phyloP scores from a whole-genome alignment of 2,113 vertebrate genomes.

The Ptilonorhynchus violaceus region DNA sequence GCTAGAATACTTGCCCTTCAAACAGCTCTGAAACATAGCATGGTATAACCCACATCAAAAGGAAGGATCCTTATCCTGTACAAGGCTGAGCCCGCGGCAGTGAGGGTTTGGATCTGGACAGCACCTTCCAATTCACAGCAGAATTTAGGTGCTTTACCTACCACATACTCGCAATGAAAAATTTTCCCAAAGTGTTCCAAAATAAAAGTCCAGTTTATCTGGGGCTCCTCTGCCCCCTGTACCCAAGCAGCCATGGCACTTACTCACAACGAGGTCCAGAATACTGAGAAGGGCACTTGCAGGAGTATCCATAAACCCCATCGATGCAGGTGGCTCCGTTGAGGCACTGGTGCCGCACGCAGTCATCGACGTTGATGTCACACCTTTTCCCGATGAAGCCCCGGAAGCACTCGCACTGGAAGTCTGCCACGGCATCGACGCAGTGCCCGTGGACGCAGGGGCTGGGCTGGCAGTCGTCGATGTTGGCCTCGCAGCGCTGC shows the following conservation, averaged over 20 bases:
- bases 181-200: background rate
- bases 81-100: background rate
- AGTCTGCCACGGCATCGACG: conserved; percentile 75
- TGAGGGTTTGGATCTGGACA: background rate
- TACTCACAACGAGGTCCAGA: conserved; percentile 84
- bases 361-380: conserved; percentile 83
- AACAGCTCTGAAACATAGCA: background rate
- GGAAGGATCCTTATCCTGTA: background rate
- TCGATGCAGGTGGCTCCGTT: conserved; percentile 79
- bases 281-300: conserved; percentile 75
- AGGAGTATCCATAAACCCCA: conserved; percentile 70
- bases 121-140: background rate
- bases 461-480: conserved; percentile 79
- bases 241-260: conserved; percentile 37
- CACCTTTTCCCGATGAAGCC: conserved; percentile 85
- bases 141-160: background rate
- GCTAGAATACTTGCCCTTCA: background rate
- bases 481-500: conserved; percentile 72
- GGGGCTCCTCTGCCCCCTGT: background rate
- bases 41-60: background rate
- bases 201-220: background rate
- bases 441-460: conserved; percentile 84
- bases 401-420: conserved; percentile 81
- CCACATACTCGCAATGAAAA: background rate
- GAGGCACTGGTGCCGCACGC: conserved; percentile 78